A percentile compares a stretch with the other conserved stretches of the same genome.
Conservation (phyloP, 2,797 vertebrate genomes). For the Sardinella longiceps region DNA sequence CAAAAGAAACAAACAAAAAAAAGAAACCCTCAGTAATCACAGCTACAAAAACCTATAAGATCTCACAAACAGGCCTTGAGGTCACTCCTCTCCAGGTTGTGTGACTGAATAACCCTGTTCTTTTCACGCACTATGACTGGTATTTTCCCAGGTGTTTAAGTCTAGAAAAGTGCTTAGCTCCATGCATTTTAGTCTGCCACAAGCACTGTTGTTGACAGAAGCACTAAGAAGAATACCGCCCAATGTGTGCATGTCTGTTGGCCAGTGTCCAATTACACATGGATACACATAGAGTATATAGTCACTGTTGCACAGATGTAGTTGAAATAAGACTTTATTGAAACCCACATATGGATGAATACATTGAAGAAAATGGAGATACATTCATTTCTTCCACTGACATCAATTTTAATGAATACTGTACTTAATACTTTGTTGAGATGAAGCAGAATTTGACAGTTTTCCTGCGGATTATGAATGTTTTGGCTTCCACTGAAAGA, state of each 20-base stretch:
- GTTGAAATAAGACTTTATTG: constrained; percentile 69
- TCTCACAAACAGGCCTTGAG: not conserved
- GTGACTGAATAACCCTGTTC: too few species aligned
- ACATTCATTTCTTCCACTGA: constrained; percentile 60
- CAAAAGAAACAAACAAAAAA: too few species aligned
- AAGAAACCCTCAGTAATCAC: not conserved
- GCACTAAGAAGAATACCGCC: too few species aligned
- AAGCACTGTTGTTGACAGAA: too few species aligned
- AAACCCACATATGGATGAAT: constrained; percentile 54
- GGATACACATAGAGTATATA: not conserved
- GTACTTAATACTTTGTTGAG: constrained; percentile 17
- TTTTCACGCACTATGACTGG: too few species aligned
- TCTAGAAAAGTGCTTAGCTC: too few species aligned
- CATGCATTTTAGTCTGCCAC: too few species aligned
- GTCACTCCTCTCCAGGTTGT: too few species aligned
- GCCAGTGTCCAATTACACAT: not conserved
- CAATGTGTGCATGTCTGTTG: not conserved
- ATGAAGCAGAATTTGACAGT: not conserved
- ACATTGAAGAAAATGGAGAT: constrained; percentile 48
- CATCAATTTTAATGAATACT: constrained; percentile 20
- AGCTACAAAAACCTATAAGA: not conserved
- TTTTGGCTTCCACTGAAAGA: constrained; percentile 20
- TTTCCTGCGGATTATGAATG: not conserved
- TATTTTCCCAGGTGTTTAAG: too few species aligned
- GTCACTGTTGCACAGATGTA: not conserved